These are phyloP conservation scores for Chaetorhynchus papuensis DNA, from an alignment of 2,113 vertebrate genomes.

Conservation along the genomic window DNA sequence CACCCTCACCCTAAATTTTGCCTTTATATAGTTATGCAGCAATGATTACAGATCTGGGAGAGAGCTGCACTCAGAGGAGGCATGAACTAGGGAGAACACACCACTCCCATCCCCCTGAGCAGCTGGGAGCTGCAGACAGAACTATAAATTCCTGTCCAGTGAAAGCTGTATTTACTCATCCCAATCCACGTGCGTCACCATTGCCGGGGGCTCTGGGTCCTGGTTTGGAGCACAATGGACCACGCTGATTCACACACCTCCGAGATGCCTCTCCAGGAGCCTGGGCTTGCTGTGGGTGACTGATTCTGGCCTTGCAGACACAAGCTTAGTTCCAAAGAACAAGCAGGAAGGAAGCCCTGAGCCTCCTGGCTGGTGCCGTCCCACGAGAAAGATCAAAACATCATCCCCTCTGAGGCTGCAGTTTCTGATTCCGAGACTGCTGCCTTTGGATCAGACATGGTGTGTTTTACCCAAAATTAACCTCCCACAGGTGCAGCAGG, in stretches of 20 bases:
- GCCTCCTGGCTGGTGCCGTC: not conserved
- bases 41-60: not conserved
- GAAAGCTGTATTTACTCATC: conserved; percentile 7
- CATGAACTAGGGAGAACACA: not conserved
- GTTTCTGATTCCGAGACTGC: not conserved
- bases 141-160: not conserved
- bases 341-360: not conserved
- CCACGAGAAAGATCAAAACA: not conserved
- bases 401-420: not conserved
- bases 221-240: not conserved
- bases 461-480: not conserved
- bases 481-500: not conserved
- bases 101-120: not conserved
- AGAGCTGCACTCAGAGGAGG: not conserved
- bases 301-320: not conserved
- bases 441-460: not conserved
- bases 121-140: conserved; percentile 7
- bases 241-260: not conserved
- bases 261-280: not conserved
- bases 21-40: not conserved
- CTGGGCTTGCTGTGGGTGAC: not conserved
- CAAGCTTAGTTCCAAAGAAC: not conserved
- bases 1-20: not conserved
- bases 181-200: not conserved
- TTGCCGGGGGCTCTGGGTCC: not conserved